These are phyloP conservation scores for Gallinago jamesoni DNA, from an alignment of 2,113 vertebrate species.

Conservation along the genomic window DNA sequence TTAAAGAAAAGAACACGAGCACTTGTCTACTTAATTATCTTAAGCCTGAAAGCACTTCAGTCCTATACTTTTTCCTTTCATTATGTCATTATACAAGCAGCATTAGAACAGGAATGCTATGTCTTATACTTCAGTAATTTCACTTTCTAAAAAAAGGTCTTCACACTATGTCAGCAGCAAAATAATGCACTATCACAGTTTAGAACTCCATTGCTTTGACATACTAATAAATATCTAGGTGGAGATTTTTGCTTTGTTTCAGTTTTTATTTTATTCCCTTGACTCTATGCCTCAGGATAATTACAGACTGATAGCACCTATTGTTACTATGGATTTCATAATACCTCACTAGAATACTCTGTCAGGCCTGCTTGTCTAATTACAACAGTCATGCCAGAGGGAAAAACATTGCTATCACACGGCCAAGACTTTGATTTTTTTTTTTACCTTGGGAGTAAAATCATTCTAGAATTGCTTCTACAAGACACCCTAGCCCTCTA, in stretches of 20 bases:
- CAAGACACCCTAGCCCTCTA: background rate
- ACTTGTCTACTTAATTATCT: conserved; percentile 38
- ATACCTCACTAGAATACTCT: background rate
- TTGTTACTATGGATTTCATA: background rate
- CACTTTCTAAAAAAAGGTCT: background rate
- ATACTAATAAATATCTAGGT: background rate
- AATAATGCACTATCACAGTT: background rate
- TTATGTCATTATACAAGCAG: background rate
- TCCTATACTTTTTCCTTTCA: background rate
- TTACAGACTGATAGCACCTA: background rate
- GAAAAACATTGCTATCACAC: background rate
- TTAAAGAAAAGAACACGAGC: conserved; percentile 32
- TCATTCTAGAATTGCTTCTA: background rate
- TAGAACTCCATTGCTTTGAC: background rate
- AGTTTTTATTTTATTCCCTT: background rate
- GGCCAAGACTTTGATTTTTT: accelerated
- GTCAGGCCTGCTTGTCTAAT: background rate
- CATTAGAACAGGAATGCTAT: background rate
- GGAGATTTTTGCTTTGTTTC: background rate
- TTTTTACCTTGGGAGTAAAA: background rate
- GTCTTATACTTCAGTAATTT: background rate
- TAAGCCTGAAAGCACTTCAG: background rate
- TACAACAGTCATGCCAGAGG: background rate
- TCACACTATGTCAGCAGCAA: background rate
- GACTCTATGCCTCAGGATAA: background rate